phyloP scores from a whole-genome alignment of 2,113 vertebrate genomes.

The Spermophilus dauricus region DNA sequence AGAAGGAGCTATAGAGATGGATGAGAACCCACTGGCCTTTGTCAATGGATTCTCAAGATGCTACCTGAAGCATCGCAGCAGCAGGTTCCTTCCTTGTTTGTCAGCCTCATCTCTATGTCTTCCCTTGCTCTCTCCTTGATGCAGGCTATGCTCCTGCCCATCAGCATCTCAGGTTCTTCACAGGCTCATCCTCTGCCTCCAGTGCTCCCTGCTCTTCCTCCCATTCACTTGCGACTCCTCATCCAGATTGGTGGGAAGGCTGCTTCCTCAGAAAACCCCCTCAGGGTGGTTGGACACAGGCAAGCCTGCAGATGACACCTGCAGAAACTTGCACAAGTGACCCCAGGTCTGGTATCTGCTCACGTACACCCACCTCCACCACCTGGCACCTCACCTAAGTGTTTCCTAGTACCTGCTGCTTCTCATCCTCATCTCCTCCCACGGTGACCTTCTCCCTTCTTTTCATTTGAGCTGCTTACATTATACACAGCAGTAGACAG shows the following conservation, averaged over 20 bases:
- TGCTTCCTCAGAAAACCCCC: background rate
- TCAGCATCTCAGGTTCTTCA: background rate
- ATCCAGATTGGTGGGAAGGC: background rate
- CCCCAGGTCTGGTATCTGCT: background rate
- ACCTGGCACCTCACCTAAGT: background rate
- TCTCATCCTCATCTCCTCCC: background rate
- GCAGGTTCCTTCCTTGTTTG: background rate
- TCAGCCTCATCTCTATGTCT: background rate
- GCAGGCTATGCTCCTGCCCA: background rate
- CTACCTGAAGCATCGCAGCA: background rate
- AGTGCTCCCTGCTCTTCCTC: background rate
- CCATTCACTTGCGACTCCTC: background rate
- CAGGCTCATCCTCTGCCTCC: background rate
- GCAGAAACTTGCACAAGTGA: rapidly evolving
- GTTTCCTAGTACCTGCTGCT: background rate
- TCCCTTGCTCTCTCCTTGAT: background rate
- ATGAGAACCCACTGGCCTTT: background rate
- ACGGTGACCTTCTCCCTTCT: background rate
- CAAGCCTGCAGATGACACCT: background rate
- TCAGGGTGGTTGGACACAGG: background rate
- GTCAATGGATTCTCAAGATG: background rate
- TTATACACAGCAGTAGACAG: background rate
- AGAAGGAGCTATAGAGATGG: background rate
- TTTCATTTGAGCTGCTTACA: background rate
- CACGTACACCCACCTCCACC: background rate